Base-by-base conservation (phyloP, 1,140 invertebrate genomes). In the Notospermus geniculatus region DNA sequence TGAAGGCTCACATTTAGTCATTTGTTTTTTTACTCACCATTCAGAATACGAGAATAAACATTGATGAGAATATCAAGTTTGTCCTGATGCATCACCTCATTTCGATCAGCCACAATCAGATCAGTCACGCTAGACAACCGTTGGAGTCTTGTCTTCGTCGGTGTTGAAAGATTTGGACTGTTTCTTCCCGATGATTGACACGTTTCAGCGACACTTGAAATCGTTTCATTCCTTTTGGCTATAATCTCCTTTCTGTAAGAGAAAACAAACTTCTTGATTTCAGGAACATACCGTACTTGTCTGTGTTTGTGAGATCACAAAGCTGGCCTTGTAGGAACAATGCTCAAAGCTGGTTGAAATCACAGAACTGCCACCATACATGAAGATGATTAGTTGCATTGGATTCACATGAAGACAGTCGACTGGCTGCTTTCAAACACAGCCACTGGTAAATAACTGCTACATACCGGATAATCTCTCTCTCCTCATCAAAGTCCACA, bases 51-150 rank as follows among this genome's bases (percentile, higher is more conserved):
- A 2, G 70, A 76, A 65, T 87, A 86, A 32, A 86, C 58, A 41
- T 73, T 36, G 22, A 77, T 73, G 13, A 86, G 65, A 28, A 77
- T 71, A 68, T 85, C 72, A 19, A 86, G 67, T 52, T 74, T 62
- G 5, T 77, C 54, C 30, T 66, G 61, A 65, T 82, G 71, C 1
- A 82, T 80, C 2, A 86, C 82, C 57, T 64, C 61, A 23, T 28
- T 32, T n/a, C 56, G 52, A 28, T 64, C 55, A 36, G 73, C 73
- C 36, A 56, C 43, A 22, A 55, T 54, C 9, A 67, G 60, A 52
- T 75, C 70, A 17, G 60, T 56, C 19, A 69, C 57, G 66, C 72
- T 73, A 41, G 41, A 53, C 13, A 56, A 54, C n/a, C 64, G 62
- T 30, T 70, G 63, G 29, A 68, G 17, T 0, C n/a, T 22, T 1